These are phyloP conservation scores for Argyresthia goedartella DNA, from an alignment of 2,888 invertebrate species.

Conservation along the genomic window DNA sequence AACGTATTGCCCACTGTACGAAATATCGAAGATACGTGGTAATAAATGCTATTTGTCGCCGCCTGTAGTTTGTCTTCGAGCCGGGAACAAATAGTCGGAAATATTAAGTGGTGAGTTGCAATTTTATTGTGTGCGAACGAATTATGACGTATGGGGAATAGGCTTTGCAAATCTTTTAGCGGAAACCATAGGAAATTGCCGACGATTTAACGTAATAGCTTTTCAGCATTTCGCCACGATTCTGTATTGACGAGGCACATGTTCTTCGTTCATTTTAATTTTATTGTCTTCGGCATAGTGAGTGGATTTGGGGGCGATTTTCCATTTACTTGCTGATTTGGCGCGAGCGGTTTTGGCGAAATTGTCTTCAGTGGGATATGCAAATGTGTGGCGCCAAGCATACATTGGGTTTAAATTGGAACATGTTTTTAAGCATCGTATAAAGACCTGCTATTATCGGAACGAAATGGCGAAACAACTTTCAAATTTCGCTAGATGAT, in stretches of 20 bases:
- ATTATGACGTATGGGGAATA: constrained; percentile 67
- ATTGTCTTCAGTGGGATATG: too few species aligned
- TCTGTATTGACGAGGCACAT: constrained; percentile 26
- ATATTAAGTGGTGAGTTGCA: constrained; percentile 57
- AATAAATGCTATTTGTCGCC: background rate
- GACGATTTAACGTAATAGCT: constrained; percentile 61
- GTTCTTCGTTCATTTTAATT: constrained; percentile 11
- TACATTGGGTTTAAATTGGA: too few species aligned
- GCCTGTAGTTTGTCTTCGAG: constrained; percentile 1
- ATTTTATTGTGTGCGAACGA: constrained; percentile 65
- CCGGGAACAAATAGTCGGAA: constrained; percentile 34
- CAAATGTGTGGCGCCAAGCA: too few species aligned
- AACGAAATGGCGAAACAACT: too few species aligned
- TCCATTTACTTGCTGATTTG: background rate
- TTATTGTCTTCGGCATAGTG: constrained; percentile 15
- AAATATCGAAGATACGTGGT: too few species aligned
- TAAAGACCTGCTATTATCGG: too few species aligned
- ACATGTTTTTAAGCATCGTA: too few species aligned
- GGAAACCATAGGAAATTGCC: constrained; percentile 58
- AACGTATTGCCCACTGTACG: too few species aligned
- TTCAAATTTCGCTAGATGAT: too few species aligned
- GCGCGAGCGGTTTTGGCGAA: background rate
- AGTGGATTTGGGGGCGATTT: background rate
- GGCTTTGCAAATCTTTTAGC: constrained; percentile 66
- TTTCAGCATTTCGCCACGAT: constrained; percentile 28